A percentile compares a stretch with the other conserved stretches of the same genome.
phyloP scores from a whole-genome alignment of 2,888 invertebrate genomes.

The Lasioglossum lativentre region DNA sequence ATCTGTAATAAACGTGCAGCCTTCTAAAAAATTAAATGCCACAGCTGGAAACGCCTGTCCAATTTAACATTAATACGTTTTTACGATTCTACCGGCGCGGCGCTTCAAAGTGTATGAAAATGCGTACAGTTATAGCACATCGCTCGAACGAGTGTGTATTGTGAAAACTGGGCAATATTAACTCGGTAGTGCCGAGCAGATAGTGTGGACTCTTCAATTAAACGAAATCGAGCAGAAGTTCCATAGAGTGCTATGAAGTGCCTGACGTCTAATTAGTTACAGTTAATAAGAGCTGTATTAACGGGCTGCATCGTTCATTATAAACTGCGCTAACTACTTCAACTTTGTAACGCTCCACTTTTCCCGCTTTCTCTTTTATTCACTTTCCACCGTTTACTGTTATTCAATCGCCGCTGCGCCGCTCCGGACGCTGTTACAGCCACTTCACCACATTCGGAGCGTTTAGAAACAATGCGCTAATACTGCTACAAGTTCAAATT shows the following conservation, averaged over 20 bases:
- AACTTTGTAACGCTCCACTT: not conserved
- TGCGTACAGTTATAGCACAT: not conserved
- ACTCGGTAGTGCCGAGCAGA: not conserved
- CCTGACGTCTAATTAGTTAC: not conserved
- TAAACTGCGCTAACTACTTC: not conserved
- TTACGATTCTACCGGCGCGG: not conserved
- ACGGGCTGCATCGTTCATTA: not conserved
- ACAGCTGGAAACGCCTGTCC: not conserved
- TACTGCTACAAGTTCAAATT: not conserved
- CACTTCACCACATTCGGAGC: not conserved
- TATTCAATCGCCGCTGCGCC: not conserved
- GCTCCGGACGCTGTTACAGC: not conserved
- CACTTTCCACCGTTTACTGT: not conserved
- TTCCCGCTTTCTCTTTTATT: not conserved
- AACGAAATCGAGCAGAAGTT: not conserved
- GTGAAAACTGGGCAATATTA: not conserved
- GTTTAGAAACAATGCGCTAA: not conserved
- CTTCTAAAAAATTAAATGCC: not conserved
- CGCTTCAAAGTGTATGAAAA: not conserved
- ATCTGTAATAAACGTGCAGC: not conserved
- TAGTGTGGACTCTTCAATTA: not conserved
- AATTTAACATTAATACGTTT: constrained; percentile 9
- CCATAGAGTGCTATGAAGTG: not conserved
- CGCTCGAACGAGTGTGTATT: not conserved
- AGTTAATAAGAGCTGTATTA: constrained; percentile 1